Conservation (phyloP, 2,797 vertebrate genomes). For the Phoebastria nigripes region DNA sequence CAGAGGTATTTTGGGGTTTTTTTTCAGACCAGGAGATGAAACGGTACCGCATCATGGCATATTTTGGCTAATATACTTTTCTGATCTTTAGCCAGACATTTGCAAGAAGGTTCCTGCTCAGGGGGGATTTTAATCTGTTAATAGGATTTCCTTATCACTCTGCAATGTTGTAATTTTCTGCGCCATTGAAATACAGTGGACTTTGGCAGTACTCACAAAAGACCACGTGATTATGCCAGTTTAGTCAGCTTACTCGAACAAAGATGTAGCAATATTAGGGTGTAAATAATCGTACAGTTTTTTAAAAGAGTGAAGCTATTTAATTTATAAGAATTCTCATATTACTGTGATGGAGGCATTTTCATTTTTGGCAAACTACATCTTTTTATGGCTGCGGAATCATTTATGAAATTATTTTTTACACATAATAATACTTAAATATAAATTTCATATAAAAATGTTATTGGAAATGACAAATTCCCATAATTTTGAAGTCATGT, state of each 20-base stretch:
- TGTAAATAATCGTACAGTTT: not conserved
- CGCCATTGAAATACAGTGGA: not conserved
- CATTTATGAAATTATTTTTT: not conserved
- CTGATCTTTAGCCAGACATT: not conserved
- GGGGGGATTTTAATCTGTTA: not conserved
- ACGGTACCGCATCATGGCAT: not conserved
- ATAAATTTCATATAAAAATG: not conserved
- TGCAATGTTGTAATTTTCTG: not conserved
- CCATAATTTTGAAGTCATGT: not conserved
- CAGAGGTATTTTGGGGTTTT: not conserved
- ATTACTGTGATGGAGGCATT: not conserved
- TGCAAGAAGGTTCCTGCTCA: not conserved
- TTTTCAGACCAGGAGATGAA: not conserved
- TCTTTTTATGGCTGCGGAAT: not conserved
- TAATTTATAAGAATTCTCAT: not conserved
- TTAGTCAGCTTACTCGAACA: not conserved
- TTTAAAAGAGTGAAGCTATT: not conserved
- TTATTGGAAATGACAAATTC: not conserved
- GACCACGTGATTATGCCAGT: not conserved
- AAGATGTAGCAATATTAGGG: not conserved
- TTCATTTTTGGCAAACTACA: not conserved
- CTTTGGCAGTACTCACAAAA: not conserved
- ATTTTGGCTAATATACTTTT: not conserved
- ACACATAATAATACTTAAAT: not conserved
- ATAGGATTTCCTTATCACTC: not conserved